Base-by-base conservation (phyloP, 2,888 invertebrate species). In the Petrolisthes cinctipes region DNA sequence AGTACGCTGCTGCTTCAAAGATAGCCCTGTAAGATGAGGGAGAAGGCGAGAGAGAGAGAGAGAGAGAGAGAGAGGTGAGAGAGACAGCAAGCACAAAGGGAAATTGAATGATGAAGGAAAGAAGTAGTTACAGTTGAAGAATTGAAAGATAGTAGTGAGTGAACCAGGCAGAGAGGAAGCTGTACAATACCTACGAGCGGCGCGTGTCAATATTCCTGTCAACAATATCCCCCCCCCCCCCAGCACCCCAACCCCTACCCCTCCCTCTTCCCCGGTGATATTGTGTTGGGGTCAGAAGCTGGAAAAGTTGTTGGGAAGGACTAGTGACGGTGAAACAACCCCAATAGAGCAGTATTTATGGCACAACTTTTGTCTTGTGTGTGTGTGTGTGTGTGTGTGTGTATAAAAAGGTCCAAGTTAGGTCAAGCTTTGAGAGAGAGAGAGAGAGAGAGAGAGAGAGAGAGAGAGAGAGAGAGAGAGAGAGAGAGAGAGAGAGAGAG, bases 311-410 rank as follows among this genome's bases (percentile, higher is more conserved):
- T n/a, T 71, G 71, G n/a, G 4, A 37, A 20, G 71, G n/a, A 23
- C 17, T n/a, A 20, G 71, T 71, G 71, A 20, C 20, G n/a, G 6
- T 71, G 71, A 20, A 37, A 37, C 37, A 37, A 37, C 37, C 37
- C 37, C 37, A 37, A 37, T 37, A 37, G 37, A 37, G 2, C 37
- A 37, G 37, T 37, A 37, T 37, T 37, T 37, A 37, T 37, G 37
- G 37, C 37, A 37, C 37, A 37, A 37, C 37, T 73, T 7, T 73
- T 7, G n/a, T n/a, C 23, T 4, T 73, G 9, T 73, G 73, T 73
- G 73, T 73, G 17, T 73, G 73, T 73, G 17, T 73, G 17, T 73
- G 73, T 73, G 73, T 73, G 73, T 73, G 73, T 9, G 17, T 73
- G 17, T 73, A 1, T 66, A 17, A 3, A 3, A 66, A 66, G 66